Evolutionary conservation across 2,888 invertebrate species (phyloP), one percentile per base, ranked within the genome.

Genomic region (Lumbricus terrestris): DNA sequence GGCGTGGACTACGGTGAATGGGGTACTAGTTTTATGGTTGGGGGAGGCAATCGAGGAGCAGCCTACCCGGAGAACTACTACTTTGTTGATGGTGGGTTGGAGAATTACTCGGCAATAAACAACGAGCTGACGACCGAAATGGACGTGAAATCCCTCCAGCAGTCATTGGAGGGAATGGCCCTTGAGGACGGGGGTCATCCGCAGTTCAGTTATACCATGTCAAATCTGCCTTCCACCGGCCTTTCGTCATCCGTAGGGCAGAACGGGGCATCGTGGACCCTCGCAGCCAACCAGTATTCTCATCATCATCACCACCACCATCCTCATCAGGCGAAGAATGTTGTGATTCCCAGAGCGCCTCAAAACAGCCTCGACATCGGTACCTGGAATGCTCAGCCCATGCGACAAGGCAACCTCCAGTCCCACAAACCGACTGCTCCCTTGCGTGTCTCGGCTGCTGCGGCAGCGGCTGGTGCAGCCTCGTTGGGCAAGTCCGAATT

Each of bases 31-130:
- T 1, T 34, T 23, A 37, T 34, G 85, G 85, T 85, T 35, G 37
- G 34, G 85, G 85, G 34, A 85, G 85, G 85, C 85, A 37, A 37
- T 35, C 34, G 37, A 18, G 35, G 37, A 18, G 35, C 34, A 85
- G 85, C 35, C 85, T 85, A 85, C 37, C 34, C 88, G 15, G 90
- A 88, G 42, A 90, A 47, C 54, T 90, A 90, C 47, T 90, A 90
- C 35, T 88, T 85, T 37, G 88, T 90, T 40, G 90, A 90, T 34
- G 88, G 88, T 40, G 85, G 85, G 34, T 23, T 85, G 85, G 85
- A 85, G 85, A 85, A 85, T 37, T 85, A 37, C 35, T 34, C 37
- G 35, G 37, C 85, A 37, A 85, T 85, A 35, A 85, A 85, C 85
- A 37, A 85, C 35, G 85, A 85, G 35, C 85, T 35, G 37, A 85